Evolutionary conservation across 2,888 invertebrate species (phyloP).

Genomic region (Notodonta dromedarius): DNA sequence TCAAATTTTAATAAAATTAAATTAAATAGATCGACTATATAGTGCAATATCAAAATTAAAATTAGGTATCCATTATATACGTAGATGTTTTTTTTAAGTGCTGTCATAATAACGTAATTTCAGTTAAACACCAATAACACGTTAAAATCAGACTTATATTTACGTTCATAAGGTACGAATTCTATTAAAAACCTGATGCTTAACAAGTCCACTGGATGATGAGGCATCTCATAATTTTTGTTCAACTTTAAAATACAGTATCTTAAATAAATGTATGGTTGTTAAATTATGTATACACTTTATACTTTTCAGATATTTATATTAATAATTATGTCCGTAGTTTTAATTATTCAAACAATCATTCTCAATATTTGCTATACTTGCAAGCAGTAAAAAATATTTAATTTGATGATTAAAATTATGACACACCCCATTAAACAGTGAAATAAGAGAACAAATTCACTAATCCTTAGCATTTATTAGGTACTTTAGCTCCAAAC

Average conservation of each 20-base stretch:
- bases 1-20: neutral
- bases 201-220: conserved; percentile 10
- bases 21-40: neutral
- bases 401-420: neutral
- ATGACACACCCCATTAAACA: neutral
- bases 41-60: conserved; percentile 2
- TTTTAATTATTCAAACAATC: no score
- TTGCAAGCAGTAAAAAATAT: no score
- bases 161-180: conserved; percentile 52
- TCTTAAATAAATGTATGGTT: no score
- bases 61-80: neutral
- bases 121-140: conserved; percentile 34
- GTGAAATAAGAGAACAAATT: neutral
- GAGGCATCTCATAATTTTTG: conserved; percentile 11
- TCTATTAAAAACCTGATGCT: conserved; percentile 29
- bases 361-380: no score
- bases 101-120: conserved; percentile 4
- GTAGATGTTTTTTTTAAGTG: neutral
- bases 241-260: neutral
- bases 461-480: conserved; percentile 60
- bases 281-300: no score
- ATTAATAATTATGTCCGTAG: no score
- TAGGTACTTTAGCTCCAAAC: conserved; percentile 87
- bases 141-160: conserved; percentile 53
- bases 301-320: no score